Evolutionary conservation across 2,113 vertebrate species (phyloP).

Genomic region (Meriones unguiculatus): DNA sequence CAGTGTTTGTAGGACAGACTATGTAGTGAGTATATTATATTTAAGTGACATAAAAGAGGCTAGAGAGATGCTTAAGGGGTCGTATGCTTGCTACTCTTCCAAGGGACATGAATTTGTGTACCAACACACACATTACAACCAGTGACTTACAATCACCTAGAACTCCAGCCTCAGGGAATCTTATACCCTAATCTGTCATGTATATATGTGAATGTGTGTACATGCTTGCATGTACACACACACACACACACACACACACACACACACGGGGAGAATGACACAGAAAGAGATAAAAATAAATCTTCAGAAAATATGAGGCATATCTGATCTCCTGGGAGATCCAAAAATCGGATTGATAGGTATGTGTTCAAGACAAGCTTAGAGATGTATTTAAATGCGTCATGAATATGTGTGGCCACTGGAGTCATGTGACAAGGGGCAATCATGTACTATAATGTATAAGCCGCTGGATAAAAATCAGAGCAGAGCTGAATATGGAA

Average conservation of each 20-base stretch:
- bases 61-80: not conserved
- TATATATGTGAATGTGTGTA: not conserved
- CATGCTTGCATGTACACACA: not conserved
- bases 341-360: not conserved
- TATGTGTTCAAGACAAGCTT: not conserved
- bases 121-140: not conserved
- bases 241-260: not conserved
- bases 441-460: not conserved
- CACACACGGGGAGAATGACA: not conserved
- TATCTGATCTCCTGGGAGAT: not conserved
- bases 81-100: not conserved
- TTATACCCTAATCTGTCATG: not conserved
- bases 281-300: not conserved
- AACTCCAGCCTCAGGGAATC: not conserved
- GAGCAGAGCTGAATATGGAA: not conserved
- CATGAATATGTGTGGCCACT: not conserved
- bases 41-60: no score
- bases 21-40: not conserved
- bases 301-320: not conserved
- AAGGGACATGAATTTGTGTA: not conserved
- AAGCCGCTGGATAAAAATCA: not conserved
- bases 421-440: not conserved
- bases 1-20: not conserved
- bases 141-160: not conserved
- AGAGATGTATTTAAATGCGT: not conserved